Percentiles rank a stretch among this genome's conserved stretches.
Conservation (phyloP, 1,140 invertebrate genomes). For the Limonius californicus region DNA sequence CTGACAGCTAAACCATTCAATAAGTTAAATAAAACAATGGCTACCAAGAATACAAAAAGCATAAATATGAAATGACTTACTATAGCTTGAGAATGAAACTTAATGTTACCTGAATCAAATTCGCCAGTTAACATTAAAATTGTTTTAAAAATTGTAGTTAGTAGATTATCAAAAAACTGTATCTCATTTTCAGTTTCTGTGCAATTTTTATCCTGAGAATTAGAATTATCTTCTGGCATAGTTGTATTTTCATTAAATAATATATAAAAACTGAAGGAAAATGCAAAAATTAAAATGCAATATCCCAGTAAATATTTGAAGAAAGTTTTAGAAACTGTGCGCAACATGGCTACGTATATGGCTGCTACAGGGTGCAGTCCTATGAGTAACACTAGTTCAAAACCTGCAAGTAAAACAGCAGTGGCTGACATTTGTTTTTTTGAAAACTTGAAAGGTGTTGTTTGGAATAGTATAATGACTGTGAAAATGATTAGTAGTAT, state of each 20-base stretch:
- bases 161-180: conserved; percentile 60
- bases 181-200: conserved; percentile 49
- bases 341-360: conserved; percentile 74
- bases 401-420: conserved; percentile 67
- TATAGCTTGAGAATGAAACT: conserved; percentile 63
- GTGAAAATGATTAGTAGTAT: conserved; percentile 59
- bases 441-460: conserved; percentile 47
- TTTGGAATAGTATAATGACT: conserved; percentile 52
- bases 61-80: conserved; percentile 70
- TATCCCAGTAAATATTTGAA: conserved; percentile 75
- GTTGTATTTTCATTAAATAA: conserved; percentile 54
- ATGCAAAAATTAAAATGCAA: conserved; percentile 73
- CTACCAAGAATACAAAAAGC: conserved; percentile 73
- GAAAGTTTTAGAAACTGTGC: conserved; percentile 72
- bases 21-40: conserved; percentile 75
- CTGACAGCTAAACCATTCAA: conserved; percentile 78
- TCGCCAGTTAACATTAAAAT: conserved; percentile 81
- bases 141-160: conserved; percentile 70
- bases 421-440: conserved; percentile 59
- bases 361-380: conserved; percentile 70
- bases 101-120: conserved; percentile 71
- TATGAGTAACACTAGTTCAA: conserved; percentile 70
- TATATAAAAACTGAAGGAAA: conserved; percentile 73
- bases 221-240: conserved; percentile 44
- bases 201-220: too few species aligned